Conservation (phyloP, 2,888 invertebrate genomes). For the Mythimna lalbum region DNA sequence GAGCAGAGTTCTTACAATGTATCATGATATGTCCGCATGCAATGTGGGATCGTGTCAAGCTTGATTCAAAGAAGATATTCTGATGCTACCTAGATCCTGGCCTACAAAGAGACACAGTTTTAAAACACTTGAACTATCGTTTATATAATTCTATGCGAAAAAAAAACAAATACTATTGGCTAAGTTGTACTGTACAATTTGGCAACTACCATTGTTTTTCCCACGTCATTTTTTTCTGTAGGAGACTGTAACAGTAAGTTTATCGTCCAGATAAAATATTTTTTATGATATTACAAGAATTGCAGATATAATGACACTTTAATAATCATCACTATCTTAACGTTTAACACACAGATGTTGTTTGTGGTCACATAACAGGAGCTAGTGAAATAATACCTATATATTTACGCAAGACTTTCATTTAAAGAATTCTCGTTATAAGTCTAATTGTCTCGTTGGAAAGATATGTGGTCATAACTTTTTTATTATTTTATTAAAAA, state of each 20-base stretch:
- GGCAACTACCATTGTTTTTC: not conserved
- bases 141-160: too few relatives aligned
- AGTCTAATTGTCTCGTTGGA: not conserved
- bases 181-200: too few relatives aligned
- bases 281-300: not conserved
- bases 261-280: not conserved
- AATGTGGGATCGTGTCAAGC: not conserved
- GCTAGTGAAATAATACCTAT: not conserved
- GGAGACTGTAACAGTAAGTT: not conserved
- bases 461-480: not conserved
- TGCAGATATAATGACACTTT: not conserved
- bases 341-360: not conserved
- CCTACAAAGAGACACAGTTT: too few relatives aligned
- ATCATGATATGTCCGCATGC: constrained; percentile 28
- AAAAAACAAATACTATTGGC: too few relatives aligned
- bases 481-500: constrained; percentile 18
- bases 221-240: too few relatives aligned
- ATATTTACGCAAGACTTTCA: not conserved
- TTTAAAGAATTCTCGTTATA: not conserved
- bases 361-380: not conserved
- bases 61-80: not conserved
- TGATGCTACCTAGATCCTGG: too few relatives aligned
- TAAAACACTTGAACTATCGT: too few relatives aligned
- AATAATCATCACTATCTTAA: not conserved
- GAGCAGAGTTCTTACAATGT: constrained; percentile 24